Conservation (phyloP, 2,113 vertebrate genomes). For the Pampusana beccarii region DNA sequence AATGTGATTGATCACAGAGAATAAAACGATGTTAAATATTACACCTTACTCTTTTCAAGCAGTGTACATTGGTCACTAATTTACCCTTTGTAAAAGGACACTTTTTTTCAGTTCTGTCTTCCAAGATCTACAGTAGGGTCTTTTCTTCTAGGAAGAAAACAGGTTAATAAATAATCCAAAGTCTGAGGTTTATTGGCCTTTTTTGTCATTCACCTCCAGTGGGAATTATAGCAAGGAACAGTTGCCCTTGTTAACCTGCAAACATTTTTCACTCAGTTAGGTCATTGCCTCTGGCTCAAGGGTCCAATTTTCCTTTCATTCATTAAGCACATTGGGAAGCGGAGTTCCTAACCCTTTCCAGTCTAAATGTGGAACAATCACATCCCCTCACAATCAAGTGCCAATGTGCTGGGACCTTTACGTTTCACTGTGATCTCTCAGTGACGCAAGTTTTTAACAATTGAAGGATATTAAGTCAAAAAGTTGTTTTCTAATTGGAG, state of each 20-base stretch:
- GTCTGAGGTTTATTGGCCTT: constrained; percentile 76
- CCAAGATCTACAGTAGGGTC: constrained; percentile 37
- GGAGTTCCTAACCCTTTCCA: constrained; percentile 93
- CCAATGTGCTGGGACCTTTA: constrained; percentile 78
- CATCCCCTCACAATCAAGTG: constrained; percentile 85
- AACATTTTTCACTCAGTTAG: constrained; percentile 92
- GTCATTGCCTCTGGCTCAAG: constrained; percentile 86
- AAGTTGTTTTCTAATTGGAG: constrained; percentile 85
- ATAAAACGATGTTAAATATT: neutral
- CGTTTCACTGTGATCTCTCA: constrained; percentile 77
- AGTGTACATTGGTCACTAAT: neutral
- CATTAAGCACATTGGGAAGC: constrained; percentile 94
- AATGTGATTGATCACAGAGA: neutral
- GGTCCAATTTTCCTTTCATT: constrained; percentile 90
- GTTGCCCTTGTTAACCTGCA: constrained; percentile 89
- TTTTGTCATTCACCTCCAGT: constrained; percentile 83
- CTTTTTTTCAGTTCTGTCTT: constrained; percentile 27
- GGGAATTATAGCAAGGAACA: constrained; percentile 77
- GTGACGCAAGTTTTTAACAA: constrained; percentile 96
- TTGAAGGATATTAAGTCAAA: constrained; percentile 95
- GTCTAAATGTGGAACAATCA: constrained; percentile 91
- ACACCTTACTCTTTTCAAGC: neutral
- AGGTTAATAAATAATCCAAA: constrained; percentile 72
- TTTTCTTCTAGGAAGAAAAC: constrained; percentile 72
- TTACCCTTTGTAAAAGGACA: neutral